These are phyloP conservation scores for Threskiornis aethiopicus DNA, from an alignment of 2,797 vertebrate species.

Conservation along the genomic window DNA sequence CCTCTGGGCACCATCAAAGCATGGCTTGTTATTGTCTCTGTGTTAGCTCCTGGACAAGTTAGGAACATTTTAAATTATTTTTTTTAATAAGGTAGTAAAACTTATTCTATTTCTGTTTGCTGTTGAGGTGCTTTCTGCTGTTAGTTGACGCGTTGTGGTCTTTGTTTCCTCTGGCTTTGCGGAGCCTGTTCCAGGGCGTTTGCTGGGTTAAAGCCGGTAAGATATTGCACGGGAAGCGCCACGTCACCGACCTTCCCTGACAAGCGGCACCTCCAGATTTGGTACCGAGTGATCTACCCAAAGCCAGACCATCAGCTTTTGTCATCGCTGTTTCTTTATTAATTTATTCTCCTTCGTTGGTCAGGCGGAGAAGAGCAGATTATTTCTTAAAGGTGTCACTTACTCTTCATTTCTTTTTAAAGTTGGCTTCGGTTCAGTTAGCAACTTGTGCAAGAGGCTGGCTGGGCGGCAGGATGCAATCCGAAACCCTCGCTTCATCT, in stretches of 20 bases:
- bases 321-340: neutral
- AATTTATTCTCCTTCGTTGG: neutral
- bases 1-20: neutral
- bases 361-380: neutral
- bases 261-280: neutral
- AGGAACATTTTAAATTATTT: neutral
- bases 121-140: neutral
- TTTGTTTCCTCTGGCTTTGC: neutral
- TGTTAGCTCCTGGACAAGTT: neutral
- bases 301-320: neutral
- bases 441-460: neutral
- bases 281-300: neutral
- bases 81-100: neutral
- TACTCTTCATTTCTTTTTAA: rapidly evolving
- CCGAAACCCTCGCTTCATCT: neutral
- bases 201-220: too few species aligned
- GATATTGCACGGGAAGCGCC: rapidly evolving
- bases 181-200: neutral
- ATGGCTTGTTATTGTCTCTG: neutral
- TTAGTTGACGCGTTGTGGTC: neutral
- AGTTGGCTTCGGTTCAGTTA: neutral
- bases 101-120: neutral
- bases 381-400: neutral
- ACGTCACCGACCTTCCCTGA: neutral
- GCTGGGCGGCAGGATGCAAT: too few species aligned